phyloP scores from a whole-genome alignment of 2,113 vertebrate genomes.

The Lasiurus borealis region DNA sequence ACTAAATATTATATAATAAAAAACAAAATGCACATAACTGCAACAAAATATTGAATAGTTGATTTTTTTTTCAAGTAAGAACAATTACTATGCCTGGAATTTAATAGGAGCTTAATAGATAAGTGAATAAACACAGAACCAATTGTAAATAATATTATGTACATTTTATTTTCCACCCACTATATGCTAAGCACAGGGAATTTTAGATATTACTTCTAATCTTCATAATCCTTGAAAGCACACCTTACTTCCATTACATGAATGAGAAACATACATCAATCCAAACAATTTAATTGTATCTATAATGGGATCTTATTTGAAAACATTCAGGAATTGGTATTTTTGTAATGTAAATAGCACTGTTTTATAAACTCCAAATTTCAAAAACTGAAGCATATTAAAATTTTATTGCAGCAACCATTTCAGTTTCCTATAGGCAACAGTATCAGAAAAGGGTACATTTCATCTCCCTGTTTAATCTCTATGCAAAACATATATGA shows the following conservation, averaged over 20 bases:
- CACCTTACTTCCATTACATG: background rate
- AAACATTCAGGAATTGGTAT: slow-evolving; percentile 12
- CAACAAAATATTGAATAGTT: slow-evolving; percentile 1
- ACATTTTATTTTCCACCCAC: background rate
- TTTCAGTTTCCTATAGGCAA: background rate
- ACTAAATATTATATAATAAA: background rate
- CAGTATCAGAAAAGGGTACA: background rate
- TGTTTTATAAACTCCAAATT: slow-evolving; percentile 10
- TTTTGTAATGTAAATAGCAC: slow-evolving; percentile 41
- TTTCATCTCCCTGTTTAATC: background rate
- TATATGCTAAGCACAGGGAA: background rate
- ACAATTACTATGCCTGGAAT: background rate
- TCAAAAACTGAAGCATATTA: slow-evolving; percentile 23
- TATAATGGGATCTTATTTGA: background rate
- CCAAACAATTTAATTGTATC: slow-evolving; percentile 9
- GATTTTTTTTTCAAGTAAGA: background rate
- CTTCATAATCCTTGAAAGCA: slow-evolving; percentile 23
- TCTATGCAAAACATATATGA: background rate
- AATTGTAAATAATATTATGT: slow-evolving; percentile 10
- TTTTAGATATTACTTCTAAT: slow-evolving; percentile 3
- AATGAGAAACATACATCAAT: background rate
- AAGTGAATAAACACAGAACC: background rate
- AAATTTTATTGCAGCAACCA: background rate
- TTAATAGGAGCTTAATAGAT: background rate
- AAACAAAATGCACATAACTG: background rate